Base-by-base conservation (phyloP, 2,113 vertebrate species). In the Caranx ignobilis region DNA sequence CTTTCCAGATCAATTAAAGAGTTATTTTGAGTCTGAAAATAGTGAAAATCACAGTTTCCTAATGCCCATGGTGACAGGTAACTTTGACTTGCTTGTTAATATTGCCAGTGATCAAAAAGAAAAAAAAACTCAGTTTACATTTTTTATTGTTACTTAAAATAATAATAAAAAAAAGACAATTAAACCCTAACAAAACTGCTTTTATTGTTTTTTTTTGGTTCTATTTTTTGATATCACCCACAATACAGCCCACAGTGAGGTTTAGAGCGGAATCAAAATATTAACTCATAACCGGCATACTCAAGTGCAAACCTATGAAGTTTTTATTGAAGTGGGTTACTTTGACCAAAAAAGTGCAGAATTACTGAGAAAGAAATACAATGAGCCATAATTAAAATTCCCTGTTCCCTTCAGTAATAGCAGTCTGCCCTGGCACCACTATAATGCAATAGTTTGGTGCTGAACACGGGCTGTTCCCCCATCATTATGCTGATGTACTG, bases 401-500 rank as follows among this genome's bases (percentile, higher is more conserved):
- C 72, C 8, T 43, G 63, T 77, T 84, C 45, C 34, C 55, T 50
- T 62, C 54, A 77, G 50, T 86, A 79, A 90, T 1, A 81, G 78
- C 60, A 50, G 26, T 34, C 19, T 60, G 35, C 73, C 76, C 39
- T 75, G 79, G 70, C 68, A 83, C 6, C 34, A 41, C 77, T 69
- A 50, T 78, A 77, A 69, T 66, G 77, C 32, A 67, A 66, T 32
- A 55, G 72, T 71, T 71, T 69, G 75, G 72, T 52, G 77, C 64
- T 37, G 62, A 63, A 37, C 56, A 50, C 11, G 57, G 60, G 77
- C 34, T 55, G 73, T 34, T 71, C 57, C 79, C 35, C 64, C 75
- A 62, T 88, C 81, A 84, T 85, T 81, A 79, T 35, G 52, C 63
- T 87, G 87, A 87, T 87, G 79, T 55, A 70, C 63, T 64, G 59